A percentile compares a stretch with the other conserved stretches of the same genome.
These are phyloP conservation scores for Conops quadrifasciatus DNA, from an alignment of 2,888 invertebrate genomes.

Conservation along the genomic window DNA sequence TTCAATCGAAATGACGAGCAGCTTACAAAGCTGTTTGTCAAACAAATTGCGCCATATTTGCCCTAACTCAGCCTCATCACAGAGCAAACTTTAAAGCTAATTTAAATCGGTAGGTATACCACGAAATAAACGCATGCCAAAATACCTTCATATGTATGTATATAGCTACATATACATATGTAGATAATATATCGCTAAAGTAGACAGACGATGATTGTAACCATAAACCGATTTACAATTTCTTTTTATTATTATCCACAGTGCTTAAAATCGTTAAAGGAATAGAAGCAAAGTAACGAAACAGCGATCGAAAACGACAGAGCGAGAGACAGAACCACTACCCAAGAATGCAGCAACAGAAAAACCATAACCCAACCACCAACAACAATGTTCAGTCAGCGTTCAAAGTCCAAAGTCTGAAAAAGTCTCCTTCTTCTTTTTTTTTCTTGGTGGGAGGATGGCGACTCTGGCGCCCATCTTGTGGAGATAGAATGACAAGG, in stretches of 20 bases:
- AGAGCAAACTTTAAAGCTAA: too few relatives aligned
- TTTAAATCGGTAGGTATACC: not conserved
- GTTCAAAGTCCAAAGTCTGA: too few relatives aligned
- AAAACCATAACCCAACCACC: conserved; percentile 19
- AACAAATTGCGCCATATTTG: too few relatives aligned
- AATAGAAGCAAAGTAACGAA: not conserved
- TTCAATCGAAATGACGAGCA: too few relatives aligned
- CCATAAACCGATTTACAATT: conserved; percentile 35
- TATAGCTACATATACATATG: not conserved
- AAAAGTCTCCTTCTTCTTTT: too few relatives aligned
- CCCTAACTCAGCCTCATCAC: too few relatives aligned
- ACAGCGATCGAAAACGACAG: too few relatives aligned
- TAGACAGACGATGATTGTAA: conserved; percentile 17
- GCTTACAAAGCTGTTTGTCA: too few relatives aligned
- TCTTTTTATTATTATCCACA: not conserved
- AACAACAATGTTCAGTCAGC: not conserved
- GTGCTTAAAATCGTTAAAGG: not conserved
- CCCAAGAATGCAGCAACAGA: not conserved
- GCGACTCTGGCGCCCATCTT: too few relatives aligned
- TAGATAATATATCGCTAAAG: not conserved
- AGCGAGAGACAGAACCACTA: too few relatives aligned
- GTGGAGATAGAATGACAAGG: not conserved
- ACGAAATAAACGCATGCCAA: not conserved
- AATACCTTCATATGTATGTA: too few relatives aligned
- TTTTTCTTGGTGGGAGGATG: too few relatives aligned